phyloP scores from a whole-genome alignment of 2,888 invertebrate species.

The Macrophya alboannulata region DNA sequence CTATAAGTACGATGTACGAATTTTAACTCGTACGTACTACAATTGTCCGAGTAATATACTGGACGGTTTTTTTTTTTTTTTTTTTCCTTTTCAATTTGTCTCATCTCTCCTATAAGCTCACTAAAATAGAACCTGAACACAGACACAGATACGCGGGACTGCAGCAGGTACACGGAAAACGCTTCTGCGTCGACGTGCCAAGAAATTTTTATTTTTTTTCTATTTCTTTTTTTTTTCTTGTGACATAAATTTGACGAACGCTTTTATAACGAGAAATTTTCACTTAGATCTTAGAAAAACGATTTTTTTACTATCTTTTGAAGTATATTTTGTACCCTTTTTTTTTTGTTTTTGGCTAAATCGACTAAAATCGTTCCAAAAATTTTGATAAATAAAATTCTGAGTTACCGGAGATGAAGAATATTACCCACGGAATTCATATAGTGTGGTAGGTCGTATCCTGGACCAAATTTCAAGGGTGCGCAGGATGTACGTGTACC shows the following conservation, averaged over 20 bases:
- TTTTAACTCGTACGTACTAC: constrained; percentile 39
- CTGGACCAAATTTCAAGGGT: constrained; percentile 34
- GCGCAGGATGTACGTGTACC: not conserved
- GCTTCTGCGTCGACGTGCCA: too few species aligned
- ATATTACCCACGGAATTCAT: not conserved
- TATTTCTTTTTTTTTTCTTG: too few species aligned
- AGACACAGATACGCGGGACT: not conserved
- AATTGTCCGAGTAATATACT: constrained; percentile 23
- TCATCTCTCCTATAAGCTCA: not conserved
- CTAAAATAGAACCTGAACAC: not conserved
- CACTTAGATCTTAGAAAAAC: too few species aligned
- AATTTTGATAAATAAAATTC: not conserved
- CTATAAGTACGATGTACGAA: constrained; percentile 58
- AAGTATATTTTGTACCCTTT: too few species aligned
- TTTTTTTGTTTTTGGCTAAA: too few species aligned
- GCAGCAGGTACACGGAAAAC: too few species aligned
- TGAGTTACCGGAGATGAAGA: not conserved
- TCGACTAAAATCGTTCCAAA: too few species aligned
- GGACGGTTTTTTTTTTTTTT: not conserved
- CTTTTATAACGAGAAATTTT: too few species aligned
- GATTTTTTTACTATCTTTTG: too few species aligned
- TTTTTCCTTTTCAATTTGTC: not conserved
- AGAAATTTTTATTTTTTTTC: too few species aligned
- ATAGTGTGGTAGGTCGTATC: constrained; percentile 28
- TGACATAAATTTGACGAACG: too few species aligned